A percentile compares a stretch with the other conserved stretches of the same genome.
These are phyloP conservation scores for Deilephila porcellus DNA, from an alignment of 2,888 invertebrate genomes.

Conservation along the genomic window DNA sequence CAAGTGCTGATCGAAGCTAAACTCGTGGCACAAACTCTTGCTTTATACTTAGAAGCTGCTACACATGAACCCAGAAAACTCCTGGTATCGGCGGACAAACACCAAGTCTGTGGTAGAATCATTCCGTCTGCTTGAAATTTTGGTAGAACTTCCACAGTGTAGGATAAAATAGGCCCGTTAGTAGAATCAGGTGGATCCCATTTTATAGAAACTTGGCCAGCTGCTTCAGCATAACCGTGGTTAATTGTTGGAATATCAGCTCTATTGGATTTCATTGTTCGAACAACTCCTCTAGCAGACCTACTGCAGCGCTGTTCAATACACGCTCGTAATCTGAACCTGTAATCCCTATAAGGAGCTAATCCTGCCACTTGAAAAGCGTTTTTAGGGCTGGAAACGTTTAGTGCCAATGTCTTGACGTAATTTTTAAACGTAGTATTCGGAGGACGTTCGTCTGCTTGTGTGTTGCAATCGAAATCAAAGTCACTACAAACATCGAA, in stretches of 20 bases:
- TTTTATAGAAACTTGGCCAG: constrained; percentile 57
- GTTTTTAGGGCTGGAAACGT: constrained; percentile 54
- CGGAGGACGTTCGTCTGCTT: constrained; percentile 50
- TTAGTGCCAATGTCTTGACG: constrained; percentile 58
- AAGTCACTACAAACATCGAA: constrained; percentile 67
- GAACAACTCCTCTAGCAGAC: constrained; percentile 62
- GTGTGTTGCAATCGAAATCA: constrained; percentile 52
- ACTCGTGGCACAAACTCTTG: constrained; percentile 51
- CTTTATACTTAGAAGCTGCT: constrained; percentile 30
- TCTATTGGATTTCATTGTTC: constrained; percentile 58
- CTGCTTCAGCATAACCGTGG: constrained; percentile 46
- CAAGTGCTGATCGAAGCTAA: constrained; percentile 48
- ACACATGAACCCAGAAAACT: constrained; percentile 36
- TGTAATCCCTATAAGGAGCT: constrained; percentile 74
- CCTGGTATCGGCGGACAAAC: constrained; percentile 54
- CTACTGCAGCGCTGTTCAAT: constrained; percentile 61
- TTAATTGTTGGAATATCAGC: constrained; percentile 62
- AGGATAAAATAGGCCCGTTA: constrained; percentile 73
- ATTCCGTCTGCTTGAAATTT: constrained; percentile 47
- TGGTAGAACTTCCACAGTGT: constrained; percentile 68
- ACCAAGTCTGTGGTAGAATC: constrained; percentile 62
- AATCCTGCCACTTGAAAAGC: constrained; percentile 61
- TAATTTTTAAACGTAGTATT: constrained; percentile 59
- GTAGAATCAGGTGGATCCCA: constrained; percentile 67
- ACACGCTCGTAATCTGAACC: constrained; percentile 70